Conservation (phyloP, 2,797 vertebrate genomes). For the Chromis chromis region DNA sequence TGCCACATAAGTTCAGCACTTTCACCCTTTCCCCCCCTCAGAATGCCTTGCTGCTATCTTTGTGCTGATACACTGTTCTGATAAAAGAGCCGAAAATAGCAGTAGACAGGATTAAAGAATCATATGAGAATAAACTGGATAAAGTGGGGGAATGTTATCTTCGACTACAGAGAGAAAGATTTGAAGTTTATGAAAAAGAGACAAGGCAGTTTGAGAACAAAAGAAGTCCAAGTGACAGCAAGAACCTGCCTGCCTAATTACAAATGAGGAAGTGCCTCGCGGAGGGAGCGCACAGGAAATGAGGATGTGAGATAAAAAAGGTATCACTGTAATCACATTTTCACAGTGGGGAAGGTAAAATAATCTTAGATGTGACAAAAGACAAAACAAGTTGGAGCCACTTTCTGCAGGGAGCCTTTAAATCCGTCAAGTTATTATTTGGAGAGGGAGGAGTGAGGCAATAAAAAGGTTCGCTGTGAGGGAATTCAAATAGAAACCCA, state of each 20-base stretch:
- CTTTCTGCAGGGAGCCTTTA: slow-evolving; percentile 7
- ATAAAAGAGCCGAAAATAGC: slow-evolving; percentile 65
- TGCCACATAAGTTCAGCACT: slow-evolving; percentile 32
- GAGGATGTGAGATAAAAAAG: slow-evolving; percentile 38
- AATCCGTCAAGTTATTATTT: slow-evolving; percentile 15
- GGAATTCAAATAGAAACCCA: background rate
- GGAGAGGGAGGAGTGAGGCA: background rate
- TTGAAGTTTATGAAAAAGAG: slow-evolving; percentile 44
- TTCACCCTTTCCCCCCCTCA: slow-evolving; percentile 36
- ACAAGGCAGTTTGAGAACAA: slow-evolving; percentile 47
- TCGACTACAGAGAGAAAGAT: slow-evolving; percentile 22
- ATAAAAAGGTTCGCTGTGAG: background rate
- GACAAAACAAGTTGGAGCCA: background rate
- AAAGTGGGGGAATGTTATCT: slow-evolving; percentile 44
- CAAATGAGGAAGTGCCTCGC: slow-evolving; percentile 22
- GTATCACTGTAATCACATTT: slow-evolving; percentile 33
- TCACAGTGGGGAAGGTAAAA: slow-evolving; percentile 23
- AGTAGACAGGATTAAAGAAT: slow-evolving; percentile 37
- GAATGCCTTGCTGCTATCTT: slow-evolving; percentile 40
- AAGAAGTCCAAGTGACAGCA: slow-evolving; percentile 42
- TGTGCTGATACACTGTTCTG: slow-evolving; percentile 48
- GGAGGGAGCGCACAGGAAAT: slow-evolving; percentile 34
- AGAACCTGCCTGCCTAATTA: slow-evolving; percentile 31
- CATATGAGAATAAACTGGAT: slow-evolving; percentile 45
- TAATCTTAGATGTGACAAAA: slow-evolving; percentile 12